phyloP scores from a whole-genome alignment of 2,113 vertebrate genomes.

The Apus apus region DNA sequence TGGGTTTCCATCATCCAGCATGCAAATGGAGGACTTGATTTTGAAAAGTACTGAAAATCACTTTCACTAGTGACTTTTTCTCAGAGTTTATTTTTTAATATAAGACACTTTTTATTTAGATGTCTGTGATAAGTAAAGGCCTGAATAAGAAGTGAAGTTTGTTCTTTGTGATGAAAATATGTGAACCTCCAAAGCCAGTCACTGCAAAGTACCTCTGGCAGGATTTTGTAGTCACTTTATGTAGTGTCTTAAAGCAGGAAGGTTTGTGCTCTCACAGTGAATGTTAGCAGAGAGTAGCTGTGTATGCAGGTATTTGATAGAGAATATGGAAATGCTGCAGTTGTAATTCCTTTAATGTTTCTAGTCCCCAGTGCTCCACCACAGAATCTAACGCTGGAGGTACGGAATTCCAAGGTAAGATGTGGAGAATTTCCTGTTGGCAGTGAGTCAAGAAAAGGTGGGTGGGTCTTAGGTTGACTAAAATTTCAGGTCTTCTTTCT shows the following conservation, averaged over 20 bases:
- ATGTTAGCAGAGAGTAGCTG: background rate
- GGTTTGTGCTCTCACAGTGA: background rate
- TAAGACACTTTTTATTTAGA: background rate
- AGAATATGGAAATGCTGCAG: background rate
- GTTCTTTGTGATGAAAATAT: background rate
- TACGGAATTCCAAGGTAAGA: slow-evolving; percentile 96
- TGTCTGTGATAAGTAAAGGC: background rate
- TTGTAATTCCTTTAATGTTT: slow-evolving; percentile 45
- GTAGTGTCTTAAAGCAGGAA: background rate
- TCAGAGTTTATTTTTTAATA: background rate
- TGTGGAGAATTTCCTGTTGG: background rate
- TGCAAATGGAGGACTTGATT: background rate
- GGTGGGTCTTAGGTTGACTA: background rate
- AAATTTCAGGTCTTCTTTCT: background rate
- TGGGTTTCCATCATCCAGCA: background rate
- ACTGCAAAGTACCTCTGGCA: background rate
- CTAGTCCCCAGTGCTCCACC: slow-evolving; percentile 92
- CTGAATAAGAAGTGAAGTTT: background rate
- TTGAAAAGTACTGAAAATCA: background rate
- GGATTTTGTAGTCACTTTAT: background rate
- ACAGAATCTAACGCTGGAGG: slow-evolving; percentile 94
- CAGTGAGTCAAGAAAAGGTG: background rate
- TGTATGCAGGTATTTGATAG: background rate
- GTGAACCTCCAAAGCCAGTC: background rate
- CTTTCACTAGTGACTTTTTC: too few species aligned